Base-by-base conservation (phyloP, 2,113 vertebrate species). In the Romanogobio albipinnatus region DNA sequence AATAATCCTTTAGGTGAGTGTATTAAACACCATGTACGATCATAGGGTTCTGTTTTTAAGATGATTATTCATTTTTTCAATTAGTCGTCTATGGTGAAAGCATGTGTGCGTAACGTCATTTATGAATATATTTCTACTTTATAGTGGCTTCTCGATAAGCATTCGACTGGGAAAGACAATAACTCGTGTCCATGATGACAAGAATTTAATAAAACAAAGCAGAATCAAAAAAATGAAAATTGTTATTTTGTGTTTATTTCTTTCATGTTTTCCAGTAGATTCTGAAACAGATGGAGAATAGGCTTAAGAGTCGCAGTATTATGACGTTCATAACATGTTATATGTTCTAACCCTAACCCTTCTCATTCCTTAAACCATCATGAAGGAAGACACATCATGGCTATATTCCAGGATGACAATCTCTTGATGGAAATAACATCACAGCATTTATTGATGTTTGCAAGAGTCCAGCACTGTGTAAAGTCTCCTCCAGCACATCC, bases 121-220 rank as follows among this genome's bases (percentile, higher is more conserved):
- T 24, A 39, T 71, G 22, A 82, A 58, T 71, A 71, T 82, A 71
- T 71, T 58, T 81, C 47, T 81, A 81, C 62, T 82, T 66, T n/a
- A 58, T 70, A 82, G 81, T 73, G 29, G 64, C 64, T 82, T 56
- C 11, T 70, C 15, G 1, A 62, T 64, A 66, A 76, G 47, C 47
- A 58, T 58, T 58, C 7, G 39, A 49, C 47, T 70, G 10, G 19
- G 53, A 24, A 26, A 62, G 62, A 58, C 62, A 51, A 49, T 68
- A 51, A 86, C 36, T 86, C 36, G 13, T 84, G 73, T 62, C 77
- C 39, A 84, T 77, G 68, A 84, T 26, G n/a, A 85, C 71, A 62
- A 68, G 70, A 79, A 71, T 83, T 88, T 85, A 87, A 91, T 85
- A 84, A 86, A 89, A 85, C 66, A 61, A 68, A 47, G 61, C 19